These are phyloP conservation scores for Anthophora plumipes DNA, from an alignment of 2,888 invertebrate species.

Conservation along the genomic window DNA sequence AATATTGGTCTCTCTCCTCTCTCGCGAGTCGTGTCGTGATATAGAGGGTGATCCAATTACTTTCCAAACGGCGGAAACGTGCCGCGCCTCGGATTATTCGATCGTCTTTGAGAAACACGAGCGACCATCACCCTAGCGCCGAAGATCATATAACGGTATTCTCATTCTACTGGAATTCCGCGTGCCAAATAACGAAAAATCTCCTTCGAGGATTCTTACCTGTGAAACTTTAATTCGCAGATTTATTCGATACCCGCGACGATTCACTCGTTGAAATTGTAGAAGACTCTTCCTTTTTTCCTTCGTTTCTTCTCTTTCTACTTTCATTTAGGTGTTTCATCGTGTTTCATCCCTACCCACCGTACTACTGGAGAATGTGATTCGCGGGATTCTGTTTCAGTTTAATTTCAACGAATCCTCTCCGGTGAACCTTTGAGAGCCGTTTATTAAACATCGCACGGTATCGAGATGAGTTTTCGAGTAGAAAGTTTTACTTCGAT, in stretches of 20 bases:
- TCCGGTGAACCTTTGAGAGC: background rate
- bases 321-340: background rate
- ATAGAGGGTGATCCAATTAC: conserved; percentile 73
- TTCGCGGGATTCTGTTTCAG: background rate
- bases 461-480: background rate
- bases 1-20: conserved; percentile 58
- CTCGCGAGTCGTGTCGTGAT: conserved; percentile 52
- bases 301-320: background rate
- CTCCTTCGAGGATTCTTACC: background rate
- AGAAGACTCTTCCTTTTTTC: conserved; percentile 4
- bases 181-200: conserved; percentile 28
- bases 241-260: conserved; percentile 42
- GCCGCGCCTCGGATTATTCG: conserved; percentile 51
- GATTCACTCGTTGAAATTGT: conserved; percentile 26
- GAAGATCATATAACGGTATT: conserved; percentile 56
- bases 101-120: conserved; percentile 67
- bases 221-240: conserved; percentile 44
- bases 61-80: conserved; percentile 59
- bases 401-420: conserved; percentile 3
- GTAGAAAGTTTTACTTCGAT: background rate
- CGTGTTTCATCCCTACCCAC: too few relatives aligned
- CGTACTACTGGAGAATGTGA: background rate
- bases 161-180: conserved; percentile 11
- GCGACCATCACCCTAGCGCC: conserved; percentile 15
- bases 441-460: conserved; percentile 1